Evolutionary conservation across 2,113 vertebrate species (phyloP), one percentile per base, ranked within the genome.

Genomic region (Megaptera novaeangliae): DNA sequence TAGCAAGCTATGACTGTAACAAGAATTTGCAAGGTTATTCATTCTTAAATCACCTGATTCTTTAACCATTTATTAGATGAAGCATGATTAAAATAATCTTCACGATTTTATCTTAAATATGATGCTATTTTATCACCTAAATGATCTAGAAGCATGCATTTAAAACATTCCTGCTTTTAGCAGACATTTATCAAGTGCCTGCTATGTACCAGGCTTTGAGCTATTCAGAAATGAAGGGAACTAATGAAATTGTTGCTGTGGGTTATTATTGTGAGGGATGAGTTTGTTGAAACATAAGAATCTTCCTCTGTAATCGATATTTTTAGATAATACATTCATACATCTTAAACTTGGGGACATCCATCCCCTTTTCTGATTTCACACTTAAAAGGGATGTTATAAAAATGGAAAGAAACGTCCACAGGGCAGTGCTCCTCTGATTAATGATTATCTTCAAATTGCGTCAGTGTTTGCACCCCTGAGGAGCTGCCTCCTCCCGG

Each of bases 211-310:
- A n/a, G 80, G 14, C 75, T 93, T 59, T 41, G 68, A 94, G 69
- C 86, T 61, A 44, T 66, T 93, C 86, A 87, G 88, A 92, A 95
- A 83, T 87, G 59, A 92, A 93, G 52, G 34, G 52, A 87, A 82
- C 66, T 83, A 36, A 93, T 49, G 61, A 82, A 95, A 69, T 78
- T n/a, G 31, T 72, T 64, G 36, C 39, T 23, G 1, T 92, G 52
- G 74, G 39, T 86, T 94, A 55, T 80, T 92, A 83, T 9, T 41
- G 10, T 63, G 88, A 82, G 83, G 29, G n/a, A 15, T n/a, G 59
- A 91, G n/a, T 95, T 94, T 92, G 20, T 87, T 72, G 57, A 96
- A 98, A 55, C 95, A 88, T 83, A 88, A 96, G 95, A 96, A 88
- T 96, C 52, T 64, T 96, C 91, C 96, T 96, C 88, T 97, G 94